Conservation (phyloP, 1,140 invertebrate species). For the Drosophila jambulina region DNA sequence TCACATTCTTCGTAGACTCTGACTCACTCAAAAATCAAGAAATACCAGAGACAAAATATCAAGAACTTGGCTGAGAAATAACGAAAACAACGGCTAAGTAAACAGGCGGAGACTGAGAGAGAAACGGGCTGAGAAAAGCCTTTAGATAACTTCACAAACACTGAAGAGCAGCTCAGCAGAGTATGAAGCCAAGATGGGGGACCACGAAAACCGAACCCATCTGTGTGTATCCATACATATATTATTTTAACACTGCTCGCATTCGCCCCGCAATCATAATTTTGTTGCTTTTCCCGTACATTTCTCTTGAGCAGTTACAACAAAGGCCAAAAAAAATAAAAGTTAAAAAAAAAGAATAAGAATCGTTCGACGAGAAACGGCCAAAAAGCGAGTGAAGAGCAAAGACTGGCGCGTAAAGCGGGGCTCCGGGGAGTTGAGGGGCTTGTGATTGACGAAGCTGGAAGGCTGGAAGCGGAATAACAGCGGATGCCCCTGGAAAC, state of each 20-base stretch:
- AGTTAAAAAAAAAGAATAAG: conserved; percentile 8
- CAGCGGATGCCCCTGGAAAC: conserved; percentile 12
- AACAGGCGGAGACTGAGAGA: conserved; percentile 22
- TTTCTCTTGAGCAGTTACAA: conserved; percentile 74
- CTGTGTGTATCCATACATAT: conserved; percentile 6
- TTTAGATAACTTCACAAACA: conserved; percentile 42
- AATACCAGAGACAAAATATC: not conserved
- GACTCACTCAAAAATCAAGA: not conserved
- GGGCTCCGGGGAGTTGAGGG: conserved; percentile 7
- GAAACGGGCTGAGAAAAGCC: conserved; percentile 50
- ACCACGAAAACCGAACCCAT: conserved; percentile 5
- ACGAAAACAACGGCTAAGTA: conserved; percentile 32
- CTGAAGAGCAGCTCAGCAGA: conserved; percentile 44
- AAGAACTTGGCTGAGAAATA: conserved; percentile 3
- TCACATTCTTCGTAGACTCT: not conserved
- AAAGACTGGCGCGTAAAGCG: not conserved
- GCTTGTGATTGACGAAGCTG: conserved; percentile 54
- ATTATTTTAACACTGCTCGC: conserved; percentile 52
- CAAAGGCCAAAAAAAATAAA: conserved; percentile 58
- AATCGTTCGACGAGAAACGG: conserved; percentile 9
- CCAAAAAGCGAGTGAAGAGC: conserved; percentile 21
- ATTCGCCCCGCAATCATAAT: conserved; percentile 48
- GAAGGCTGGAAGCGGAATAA: conserved; percentile 39
- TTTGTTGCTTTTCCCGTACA: conserved; percentile 37
- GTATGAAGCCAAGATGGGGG: conserved; percentile 31